A percentile compares a stretch with the other conserved stretches of the same genome.
Evolutionary conservation across 2,797 vertebrate genomes (phyloP).

Genomic region (Bradypodion ventrale): DNA sequence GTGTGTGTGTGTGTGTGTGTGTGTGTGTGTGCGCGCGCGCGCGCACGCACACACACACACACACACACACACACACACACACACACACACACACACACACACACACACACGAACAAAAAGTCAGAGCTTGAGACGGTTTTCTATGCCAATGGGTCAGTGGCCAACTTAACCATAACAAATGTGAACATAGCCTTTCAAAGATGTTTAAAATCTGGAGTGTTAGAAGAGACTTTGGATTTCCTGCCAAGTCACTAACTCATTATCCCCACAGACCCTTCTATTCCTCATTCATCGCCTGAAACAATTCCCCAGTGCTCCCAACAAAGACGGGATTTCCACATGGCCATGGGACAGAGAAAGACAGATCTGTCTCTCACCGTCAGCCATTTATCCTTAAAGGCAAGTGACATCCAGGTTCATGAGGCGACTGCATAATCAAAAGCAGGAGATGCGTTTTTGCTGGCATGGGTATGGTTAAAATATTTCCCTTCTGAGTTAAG

Average conservation of each 20-base stretch:
- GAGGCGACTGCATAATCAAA: fast-evolving
- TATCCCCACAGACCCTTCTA: neutral
- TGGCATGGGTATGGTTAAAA: conserved; percentile 53
- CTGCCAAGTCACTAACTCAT: conserved; percentile 56
- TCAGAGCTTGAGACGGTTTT: conserved; percentile 35
- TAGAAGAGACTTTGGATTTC: conserved; percentile 55
- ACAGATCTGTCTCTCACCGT: neutral
- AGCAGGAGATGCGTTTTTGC: neutral
- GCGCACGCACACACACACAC: no score
- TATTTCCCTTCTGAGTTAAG: conserved; percentile 69
- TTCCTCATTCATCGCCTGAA: conserved; percentile 46
- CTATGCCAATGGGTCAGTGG: conserved; percentile 47
- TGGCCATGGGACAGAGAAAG: neutral
- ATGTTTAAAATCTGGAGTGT: conserved; percentile 37
- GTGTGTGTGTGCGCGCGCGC: no score
- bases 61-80: no score
- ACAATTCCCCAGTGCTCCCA: conserved; percentile 34
- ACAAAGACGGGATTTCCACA: conserved; percentile 45
- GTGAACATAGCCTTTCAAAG: conserved; percentile 56
- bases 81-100: no score
- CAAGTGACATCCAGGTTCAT: neutral
- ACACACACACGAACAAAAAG: no score
- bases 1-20: no score
- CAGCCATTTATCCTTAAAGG: neutral
- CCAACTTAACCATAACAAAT: conserved; percentile 65